Conservation (phyloP, 2,113 vertebrate species). For the Albula glossodonta region DNA sequence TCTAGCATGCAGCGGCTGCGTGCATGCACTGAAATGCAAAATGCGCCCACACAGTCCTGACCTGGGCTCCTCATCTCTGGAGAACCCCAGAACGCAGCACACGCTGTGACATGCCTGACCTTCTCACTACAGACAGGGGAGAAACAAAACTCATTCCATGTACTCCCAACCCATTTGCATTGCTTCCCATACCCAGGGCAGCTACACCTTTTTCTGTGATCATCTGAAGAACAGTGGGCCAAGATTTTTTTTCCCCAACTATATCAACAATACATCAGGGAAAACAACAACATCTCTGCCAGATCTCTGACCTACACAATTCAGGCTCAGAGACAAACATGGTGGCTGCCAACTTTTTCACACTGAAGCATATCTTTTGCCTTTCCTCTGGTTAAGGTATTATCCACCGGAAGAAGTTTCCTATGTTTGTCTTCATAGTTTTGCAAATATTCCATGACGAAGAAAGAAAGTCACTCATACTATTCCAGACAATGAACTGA, state of each 20-base stretch:
- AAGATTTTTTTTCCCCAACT: neutral
- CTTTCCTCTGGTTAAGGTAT: neutral
- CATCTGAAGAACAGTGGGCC: neutral
- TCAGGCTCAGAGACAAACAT: neutral
- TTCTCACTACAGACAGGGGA: neutral
- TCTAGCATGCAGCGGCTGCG: slow-evolving; percentile 27
- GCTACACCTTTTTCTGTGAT: neutral
- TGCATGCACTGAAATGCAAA: neutral
- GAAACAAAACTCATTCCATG: neutral
- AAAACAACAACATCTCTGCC: neutral
- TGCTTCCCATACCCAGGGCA: neutral
- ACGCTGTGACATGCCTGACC: neutral
- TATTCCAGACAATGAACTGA: neutral
- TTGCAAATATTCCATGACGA: neutral
- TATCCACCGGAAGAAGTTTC: neutral
- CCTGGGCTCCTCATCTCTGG: neutral
- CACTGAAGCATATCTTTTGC: neutral
- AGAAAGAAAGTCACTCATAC: neutral
- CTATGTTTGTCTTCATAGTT: neutral
- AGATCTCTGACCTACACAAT: neutral
- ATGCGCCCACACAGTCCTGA: neutral
- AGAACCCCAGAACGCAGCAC: neutral
- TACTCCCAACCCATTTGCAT: neutral
- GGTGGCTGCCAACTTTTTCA: neutral
- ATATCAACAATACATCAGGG: neutral